phyloP scores from a whole-genome alignment of 53 echinoderm and acorn worm species.

The Mesocentrotus franciscanus region DNA sequence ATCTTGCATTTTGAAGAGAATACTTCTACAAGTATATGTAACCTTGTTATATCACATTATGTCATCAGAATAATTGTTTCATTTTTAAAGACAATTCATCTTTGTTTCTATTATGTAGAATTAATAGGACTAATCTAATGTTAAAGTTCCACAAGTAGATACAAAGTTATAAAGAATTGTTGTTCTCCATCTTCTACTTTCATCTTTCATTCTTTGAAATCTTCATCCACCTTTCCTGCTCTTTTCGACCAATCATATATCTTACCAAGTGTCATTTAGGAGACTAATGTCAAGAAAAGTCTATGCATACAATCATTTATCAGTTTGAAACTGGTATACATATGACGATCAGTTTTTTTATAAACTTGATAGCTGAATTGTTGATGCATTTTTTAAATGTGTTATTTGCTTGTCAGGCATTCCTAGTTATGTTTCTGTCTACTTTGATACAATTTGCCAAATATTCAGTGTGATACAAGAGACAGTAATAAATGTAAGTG shows the following conservation, averaged over 20 bases:
- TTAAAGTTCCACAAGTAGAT: no score
- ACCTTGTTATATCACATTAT: neutral
- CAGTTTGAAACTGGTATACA: neutral
- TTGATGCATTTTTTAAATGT: neutral
- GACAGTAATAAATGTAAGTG: neutral
- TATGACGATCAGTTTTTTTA: neutral
- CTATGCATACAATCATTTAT: neutral
- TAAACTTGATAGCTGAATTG: neutral
- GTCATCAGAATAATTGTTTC: neutral
- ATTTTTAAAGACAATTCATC: neutral
- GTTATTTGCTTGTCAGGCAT: neutral
- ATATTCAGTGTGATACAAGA: neutral
- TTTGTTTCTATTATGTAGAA: neutral
- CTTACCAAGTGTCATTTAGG: neutral
- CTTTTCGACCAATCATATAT: neutral
- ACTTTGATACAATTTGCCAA: neutral
- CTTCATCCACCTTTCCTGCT: neutral
- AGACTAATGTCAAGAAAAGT: neutral
- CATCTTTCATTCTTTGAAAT: neutral
- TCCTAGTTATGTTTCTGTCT: neutral
- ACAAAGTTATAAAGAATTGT: neutral
- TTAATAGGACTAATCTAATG: no score
- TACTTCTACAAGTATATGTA: neutral
- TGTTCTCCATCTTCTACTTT: neutral
- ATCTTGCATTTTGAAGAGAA: neutral